These are phyloP conservation scores for Chymomyza procnemis DNA, from an alignment of 2,888 invertebrate genomes.

Conservation along the genomic window DNA sequence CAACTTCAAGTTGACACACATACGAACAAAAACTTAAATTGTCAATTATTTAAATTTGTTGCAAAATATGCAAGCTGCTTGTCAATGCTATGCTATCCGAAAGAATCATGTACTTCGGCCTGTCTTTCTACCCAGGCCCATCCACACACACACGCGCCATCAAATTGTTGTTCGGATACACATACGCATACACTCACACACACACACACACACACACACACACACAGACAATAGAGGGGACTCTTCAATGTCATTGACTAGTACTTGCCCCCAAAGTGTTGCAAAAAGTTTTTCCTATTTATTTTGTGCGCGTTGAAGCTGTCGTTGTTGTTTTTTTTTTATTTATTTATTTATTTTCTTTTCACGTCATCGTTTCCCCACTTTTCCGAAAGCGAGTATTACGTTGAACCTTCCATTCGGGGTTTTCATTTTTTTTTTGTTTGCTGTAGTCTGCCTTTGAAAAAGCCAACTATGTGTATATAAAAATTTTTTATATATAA, in stretches of 20 bases:
- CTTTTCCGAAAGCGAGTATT: constrained; percentile 29
- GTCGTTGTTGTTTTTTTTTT: constrained; percentile 12
- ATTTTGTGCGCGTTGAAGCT: constrained; percentile 31
- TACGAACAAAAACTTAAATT: constrained; percentile 37
- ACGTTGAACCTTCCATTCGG: constrained; percentile 40
- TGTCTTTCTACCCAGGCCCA: neutral
- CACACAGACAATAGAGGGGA: constrained; percentile 13
- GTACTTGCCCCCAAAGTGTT: constrained; percentile 65
- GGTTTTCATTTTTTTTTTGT: constrained; percentile 4
- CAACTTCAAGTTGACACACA: neutral
- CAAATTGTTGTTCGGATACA: neutral
- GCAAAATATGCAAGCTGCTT: constrained; percentile 22
- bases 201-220: neutral
- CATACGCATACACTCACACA: neutral
- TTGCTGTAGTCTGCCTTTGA: constrained; percentile 48
- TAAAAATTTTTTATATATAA: constrained; percentile 30
- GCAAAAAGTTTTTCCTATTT: constrained; percentile 50
- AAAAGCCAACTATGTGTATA: constrained; percentile 29
- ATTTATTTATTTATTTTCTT: constrained; percentile 7
- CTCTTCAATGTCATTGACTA: constrained; percentile 66
- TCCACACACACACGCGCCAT: neutral
- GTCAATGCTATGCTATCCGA: neutral
- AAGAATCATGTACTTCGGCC: neutral
- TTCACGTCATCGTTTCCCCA: constrained; percentile 21
- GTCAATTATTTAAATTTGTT: constrained; percentile 53